phyloP scores from a whole-genome alignment of 2,113 vertebrate genomes.

The Elgaria multicarinata region DNA sequence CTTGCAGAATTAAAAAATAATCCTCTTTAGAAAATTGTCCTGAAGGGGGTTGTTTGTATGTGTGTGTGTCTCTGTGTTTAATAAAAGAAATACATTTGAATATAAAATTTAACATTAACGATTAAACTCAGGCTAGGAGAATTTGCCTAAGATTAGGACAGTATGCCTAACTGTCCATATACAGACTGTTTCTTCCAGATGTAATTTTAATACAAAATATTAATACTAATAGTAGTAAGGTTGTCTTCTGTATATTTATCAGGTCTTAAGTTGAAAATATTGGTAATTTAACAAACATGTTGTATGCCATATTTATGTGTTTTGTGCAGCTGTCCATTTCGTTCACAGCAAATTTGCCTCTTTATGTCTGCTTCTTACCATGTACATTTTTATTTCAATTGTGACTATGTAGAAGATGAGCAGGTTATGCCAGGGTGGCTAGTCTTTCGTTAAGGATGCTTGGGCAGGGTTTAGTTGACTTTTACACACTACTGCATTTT shows the following conservation, averaged over 20 bases:
- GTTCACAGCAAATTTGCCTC: neutral
- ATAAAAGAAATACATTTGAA: too few relatives aligned
- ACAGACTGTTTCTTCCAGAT: neutral
- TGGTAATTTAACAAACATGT: neutral
- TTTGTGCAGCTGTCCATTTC: neutral
- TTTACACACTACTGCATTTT: too few relatives aligned
- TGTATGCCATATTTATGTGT: too few relatives aligned
- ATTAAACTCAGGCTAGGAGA: neutral
- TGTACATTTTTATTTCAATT: too few relatives aligned
- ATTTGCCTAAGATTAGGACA: neutral
- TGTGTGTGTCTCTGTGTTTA: too few relatives aligned
- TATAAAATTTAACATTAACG: neutral
- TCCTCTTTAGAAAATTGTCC: too few relatives aligned
- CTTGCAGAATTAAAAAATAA: too few relatives aligned
- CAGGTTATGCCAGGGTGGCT: neutral
- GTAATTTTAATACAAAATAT: neutral
- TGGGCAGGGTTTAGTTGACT: neutral
- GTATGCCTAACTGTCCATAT: too few relatives aligned
- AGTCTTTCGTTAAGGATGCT: neutral
- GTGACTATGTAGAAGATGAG: neutral
- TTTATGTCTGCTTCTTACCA: neutral
- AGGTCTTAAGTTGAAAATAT: neutral
- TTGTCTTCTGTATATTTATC: neutral
- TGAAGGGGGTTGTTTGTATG: too few relatives aligned
- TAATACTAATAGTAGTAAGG: neutral